Conservation (phyloP, 2,113 vertebrate genomes). For the Paracanthobrama guichenoti region DNA sequence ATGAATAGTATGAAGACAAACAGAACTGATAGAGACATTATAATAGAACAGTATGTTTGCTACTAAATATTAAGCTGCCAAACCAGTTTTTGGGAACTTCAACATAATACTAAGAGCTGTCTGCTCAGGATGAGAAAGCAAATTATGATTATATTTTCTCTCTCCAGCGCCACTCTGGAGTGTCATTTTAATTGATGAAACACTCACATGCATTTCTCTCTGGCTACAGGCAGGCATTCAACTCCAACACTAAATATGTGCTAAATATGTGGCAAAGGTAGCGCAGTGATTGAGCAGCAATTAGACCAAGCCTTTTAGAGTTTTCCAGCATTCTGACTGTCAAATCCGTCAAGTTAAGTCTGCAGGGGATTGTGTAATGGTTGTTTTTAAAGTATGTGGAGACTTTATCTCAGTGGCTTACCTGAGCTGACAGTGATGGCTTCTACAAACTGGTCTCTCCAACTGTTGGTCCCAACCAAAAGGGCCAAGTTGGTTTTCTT, state of each 20-base stretch:
- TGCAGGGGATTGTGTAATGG: no score
- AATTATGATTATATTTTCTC: neutral
- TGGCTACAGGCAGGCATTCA: neutral
- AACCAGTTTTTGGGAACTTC: neutral
- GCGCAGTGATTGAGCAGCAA: neutral
- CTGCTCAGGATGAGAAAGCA: neutral
- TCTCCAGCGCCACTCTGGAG: neutral
- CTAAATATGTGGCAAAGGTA: neutral
- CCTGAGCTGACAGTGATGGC: constrained; percentile 92
- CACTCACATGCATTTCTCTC: neutral
- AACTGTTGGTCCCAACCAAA: constrained; percentile 93
- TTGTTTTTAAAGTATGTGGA: neutral
- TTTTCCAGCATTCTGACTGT: neutral
- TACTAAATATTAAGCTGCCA: neutral
- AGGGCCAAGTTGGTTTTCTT: constrained; percentile 98
- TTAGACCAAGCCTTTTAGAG: neutral
- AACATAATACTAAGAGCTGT: neutral
- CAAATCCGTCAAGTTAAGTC: neutral
- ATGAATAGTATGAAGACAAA: neutral
- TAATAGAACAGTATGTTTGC: neutral
- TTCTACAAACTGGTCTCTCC: constrained; percentile 95
- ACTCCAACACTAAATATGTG: neutral
- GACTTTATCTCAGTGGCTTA: constrained; percentile 65
- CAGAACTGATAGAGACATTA: neutral
- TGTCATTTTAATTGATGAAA: neutral